Evolutionary conservation across 1,140 invertebrate species (phyloP), one percentile per base, ranked within the genome.

Genomic region (Drosophila paulistorum): DNA sequence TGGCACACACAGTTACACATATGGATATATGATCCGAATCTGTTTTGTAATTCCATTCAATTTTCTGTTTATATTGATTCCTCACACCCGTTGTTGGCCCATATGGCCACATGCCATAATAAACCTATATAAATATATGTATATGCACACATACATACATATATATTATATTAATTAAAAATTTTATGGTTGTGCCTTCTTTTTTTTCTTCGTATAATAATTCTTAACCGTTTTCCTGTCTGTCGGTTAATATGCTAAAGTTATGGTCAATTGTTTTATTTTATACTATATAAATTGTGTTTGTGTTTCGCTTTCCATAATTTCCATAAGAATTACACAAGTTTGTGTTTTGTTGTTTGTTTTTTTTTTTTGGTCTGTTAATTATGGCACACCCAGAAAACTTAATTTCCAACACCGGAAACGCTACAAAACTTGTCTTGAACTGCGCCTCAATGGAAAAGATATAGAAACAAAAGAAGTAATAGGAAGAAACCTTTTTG

Each of bases 351-450:
- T 48, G 11, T 39, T 10, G 2, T 13, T 60, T 60, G 5, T 59
- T 59, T 14, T 59, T 14, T 9, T 5, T 23, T 48, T 17, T 20
- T 17, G 17, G 17, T 33, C 39, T 42, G 20, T 75, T 62, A 68
- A 68, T 75, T 75, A 75, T 68, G 72, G 72, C 73, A 75, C 73
- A 65, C 73, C 73, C 73, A 75, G 75, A 75, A 75, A 75, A 75
- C 72, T 75, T 75, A 54, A 54, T 72, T 35, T 60, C 65, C 65
- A 23, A n/a, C 72, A 75, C 73, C 73, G 73, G 73, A 75, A 75
- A 75, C 73, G 68, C 7, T 11, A 3, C 17, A 23, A 51, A 51
- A 51, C 45, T 51, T 23, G 45, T 51, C 45, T 51, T 51, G 9
- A 51, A 48, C 45, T 48, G 45, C 57, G 63, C 71, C 71, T 30